phyloP scores from a whole-genome alignment of 2,888 invertebrate genomes.

The Lycocerus yunnanus region DNA sequence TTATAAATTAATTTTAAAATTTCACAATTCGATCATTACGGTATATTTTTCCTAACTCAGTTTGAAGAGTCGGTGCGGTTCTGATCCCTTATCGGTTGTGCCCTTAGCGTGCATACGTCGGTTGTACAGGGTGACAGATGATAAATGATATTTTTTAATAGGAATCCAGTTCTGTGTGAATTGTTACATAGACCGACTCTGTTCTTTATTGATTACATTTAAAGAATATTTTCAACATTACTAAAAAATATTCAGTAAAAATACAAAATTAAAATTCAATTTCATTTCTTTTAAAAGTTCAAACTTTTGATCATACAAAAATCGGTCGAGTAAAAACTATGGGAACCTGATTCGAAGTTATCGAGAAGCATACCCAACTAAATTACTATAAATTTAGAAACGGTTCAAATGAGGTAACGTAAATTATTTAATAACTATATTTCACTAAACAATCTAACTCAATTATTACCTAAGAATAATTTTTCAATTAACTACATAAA shows the following conservation, averaged over 20 bases:
- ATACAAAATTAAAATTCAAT: neutral
- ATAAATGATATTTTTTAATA: conserved; percentile 56
- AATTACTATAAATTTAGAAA: conserved; percentile 34
- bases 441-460: conserved; percentile 9
- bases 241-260: neutral
- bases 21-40: neutral
- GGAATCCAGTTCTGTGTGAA: conserved; percentile 54
- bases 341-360: neutral
- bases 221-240: neutral
- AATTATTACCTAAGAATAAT: conserved; percentile 8
- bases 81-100: conserved; percentile 43
- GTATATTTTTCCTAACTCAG: neutral
- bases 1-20: neutral
- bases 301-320: neutral
- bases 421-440: neutral
- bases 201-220: conserved; percentile 46
- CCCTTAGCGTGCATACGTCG: conserved; percentile 47
- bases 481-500: conserved; percentile 14
- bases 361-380: neutral
- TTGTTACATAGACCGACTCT: conserved; percentile 49
- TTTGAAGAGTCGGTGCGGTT: conserved; percentile 32
- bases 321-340: neutral
- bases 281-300: neutral
- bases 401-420: conserved; percentile 4
- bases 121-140: conserved; percentile 51